Conservation (phyloP, 2,888 invertebrate genomes). For the Acleris laterana region DNA sequence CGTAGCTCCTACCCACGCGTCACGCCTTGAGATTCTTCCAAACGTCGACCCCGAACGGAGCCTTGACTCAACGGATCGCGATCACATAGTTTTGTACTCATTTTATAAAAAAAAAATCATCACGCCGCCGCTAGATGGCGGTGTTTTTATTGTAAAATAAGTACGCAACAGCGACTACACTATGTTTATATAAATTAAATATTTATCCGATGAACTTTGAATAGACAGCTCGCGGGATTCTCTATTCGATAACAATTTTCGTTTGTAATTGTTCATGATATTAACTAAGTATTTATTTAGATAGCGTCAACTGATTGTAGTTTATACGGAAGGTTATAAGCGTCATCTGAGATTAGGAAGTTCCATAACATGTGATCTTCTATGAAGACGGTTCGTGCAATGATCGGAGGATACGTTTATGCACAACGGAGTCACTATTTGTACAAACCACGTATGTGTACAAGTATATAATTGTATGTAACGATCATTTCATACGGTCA, state of each 20-base stretch:
- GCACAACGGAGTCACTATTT: constrained; percentile 82
- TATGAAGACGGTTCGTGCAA: constrained; percentile 72
- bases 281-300: constrained; percentile 80
- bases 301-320: constrained; percentile 51
- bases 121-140: constrained; percentile 19
- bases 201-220: constrained; percentile 50
- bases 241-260: constrained; percentile 47
- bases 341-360: constrained; percentile 65
- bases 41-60: constrained; percentile 19
- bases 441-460: constrained; percentile 72
- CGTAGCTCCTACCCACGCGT: constrained; percentile 21
- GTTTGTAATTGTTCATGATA: constrained; percentile 73
- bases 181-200: constrained; percentile 53
- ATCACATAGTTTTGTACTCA: constrained; percentile 25
- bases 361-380: constrained; percentile 69
- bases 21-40: constrained; percentile 40
- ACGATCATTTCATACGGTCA: constrained; percentile 31
- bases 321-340: constrained; percentile 30
- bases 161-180: constrained; percentile 40
- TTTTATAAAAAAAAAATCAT: constrained; percentile 21
- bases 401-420: constrained; percentile 54
- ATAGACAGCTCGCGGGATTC: constrained; percentile 35
- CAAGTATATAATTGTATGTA: constrained; percentile 50
- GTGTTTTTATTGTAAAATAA: constrained; percentile 24
- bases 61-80: constrained; percentile 31